Conservation (phyloP, 2,888 invertebrate species). For the Yponomeuta sedellus region DNA sequence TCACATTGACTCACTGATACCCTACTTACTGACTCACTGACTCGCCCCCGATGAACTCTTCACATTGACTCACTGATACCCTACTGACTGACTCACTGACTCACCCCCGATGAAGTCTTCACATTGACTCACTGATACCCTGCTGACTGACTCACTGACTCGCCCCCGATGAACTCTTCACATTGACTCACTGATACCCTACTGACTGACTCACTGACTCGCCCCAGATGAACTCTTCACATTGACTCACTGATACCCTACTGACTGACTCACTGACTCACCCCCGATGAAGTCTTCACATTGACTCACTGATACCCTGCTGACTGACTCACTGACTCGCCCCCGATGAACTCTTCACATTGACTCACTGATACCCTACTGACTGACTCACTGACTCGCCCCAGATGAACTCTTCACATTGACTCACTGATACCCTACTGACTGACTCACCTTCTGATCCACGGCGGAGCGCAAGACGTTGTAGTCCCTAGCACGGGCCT, state of each 20-base stretch:
- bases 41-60: too few species aligned
- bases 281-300: too few species aligned
- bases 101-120: too few species aligned
- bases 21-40: too few species aligned
- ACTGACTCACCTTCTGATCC: constrained; percentile 48
- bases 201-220: neutral
- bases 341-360: constrained; percentile 26
- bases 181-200: neutral
- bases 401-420: constrained; percentile 23
- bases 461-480: constrained; percentile 41
- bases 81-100: too few species aligned
- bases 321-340: constrained; percentile 27
- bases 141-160: neutral
- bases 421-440: neutral
- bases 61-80: too few species aligned
- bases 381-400: neutral
- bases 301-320: neutral
- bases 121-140: too few species aligned
- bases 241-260: neutral
- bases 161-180: constrained; percentile 77
- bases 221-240: constrained; percentile 22
- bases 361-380: neutral
- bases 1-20: too few species aligned
- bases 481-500: constrained; percentile 52
- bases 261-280: constrained; percentile 31